A percentile compares a stretch with the other conserved stretches of the same genome.
Evolutionary conservation across 2,888 invertebrate genomes (phyloP).

Genomic region (Drosophila algonquin): DNA sequence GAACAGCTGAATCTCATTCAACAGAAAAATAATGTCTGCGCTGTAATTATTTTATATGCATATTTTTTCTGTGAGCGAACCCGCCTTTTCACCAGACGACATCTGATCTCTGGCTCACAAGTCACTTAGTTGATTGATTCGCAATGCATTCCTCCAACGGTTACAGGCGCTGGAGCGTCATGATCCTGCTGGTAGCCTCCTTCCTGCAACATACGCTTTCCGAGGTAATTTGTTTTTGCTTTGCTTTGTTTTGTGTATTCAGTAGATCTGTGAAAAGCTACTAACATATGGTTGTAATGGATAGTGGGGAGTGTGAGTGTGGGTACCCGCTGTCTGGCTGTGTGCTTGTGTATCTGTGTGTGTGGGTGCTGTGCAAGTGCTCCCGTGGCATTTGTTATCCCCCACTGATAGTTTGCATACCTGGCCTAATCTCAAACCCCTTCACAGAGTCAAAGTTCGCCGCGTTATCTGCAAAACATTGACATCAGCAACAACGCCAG

Average conservation of each 20-base stretch:
- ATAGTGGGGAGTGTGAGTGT: constrained; percentile 20
- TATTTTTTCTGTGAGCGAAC: neutral
- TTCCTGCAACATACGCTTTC: neutral
- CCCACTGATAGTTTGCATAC: neutral
- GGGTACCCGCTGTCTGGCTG: constrained; percentile 6
- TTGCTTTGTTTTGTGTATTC: neutral
- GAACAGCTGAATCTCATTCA: constrained; percentile 6
- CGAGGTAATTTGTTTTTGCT: neutral
- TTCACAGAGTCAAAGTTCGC: constrained; percentile 70
- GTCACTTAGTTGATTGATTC: neutral
- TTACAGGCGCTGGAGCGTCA: neutral
- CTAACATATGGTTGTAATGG: constrained; percentile 35
- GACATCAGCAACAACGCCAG: constrained; percentile 48
- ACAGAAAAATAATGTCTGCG: neutral
- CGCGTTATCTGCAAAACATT: constrained; percentile 71
- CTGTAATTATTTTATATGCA: neutral
- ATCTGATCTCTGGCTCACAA: neutral
- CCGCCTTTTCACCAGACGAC: neutral
- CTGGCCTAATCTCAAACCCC: constrained; percentile 23
- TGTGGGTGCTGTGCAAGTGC: constrained; percentile 12
- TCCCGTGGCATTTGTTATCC: constrained; percentile 17
- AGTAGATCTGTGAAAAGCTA: neutral
- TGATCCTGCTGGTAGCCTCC: neutral
- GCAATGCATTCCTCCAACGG: neutral
- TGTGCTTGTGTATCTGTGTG: constrained; percentile 1